phyloP scores from a whole-genome alignment of 2,797 vertebrate genomes.

The Premnoplex brunnescens region DNA sequence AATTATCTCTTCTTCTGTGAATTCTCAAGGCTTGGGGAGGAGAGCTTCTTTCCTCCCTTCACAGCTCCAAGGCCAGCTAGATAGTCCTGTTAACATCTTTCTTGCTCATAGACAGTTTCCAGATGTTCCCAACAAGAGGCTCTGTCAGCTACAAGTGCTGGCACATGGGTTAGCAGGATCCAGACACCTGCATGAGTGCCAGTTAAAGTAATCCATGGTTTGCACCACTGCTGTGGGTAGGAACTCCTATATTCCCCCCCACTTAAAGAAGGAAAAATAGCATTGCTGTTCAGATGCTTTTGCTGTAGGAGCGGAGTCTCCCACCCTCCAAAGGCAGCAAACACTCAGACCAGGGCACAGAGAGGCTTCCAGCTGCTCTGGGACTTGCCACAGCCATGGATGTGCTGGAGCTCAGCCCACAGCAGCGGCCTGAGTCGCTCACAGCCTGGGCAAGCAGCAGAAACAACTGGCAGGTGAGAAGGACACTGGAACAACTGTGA shows the following conservation, averaged over 20 bases:
- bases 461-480: not conserved
- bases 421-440: not conserved
- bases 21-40: too few relatives aligned
- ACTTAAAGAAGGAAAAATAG: not conserved
- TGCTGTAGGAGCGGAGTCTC: not conserved
- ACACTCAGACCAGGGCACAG: fast-evolving
- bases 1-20: too few relatives aligned
- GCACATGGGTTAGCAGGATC: not conserved
- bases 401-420: not conserved
- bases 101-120: too few relatives aligned
- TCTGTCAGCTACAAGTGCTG: not conserved
- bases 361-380: not conserved
- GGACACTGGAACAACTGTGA: not conserved
- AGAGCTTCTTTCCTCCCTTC: too few relatives aligned
- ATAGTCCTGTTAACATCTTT: too few relatives aligned
- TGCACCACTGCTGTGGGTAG: fast-evolving
- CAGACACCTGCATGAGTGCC: not conserved
- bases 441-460: not conserved
- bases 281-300: not conserved
- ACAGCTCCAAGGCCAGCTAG: too few relatives aligned
- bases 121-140: not conserved
- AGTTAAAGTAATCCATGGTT: not conserved
- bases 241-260: not conserved
- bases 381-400: not conserved
- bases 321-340: not conserved